A percentile compares a stretch with the other conserved stretches of the same genome.
Conservation (phyloP, 2,888 invertebrate species). For the Helobdella robusta region DNA sequence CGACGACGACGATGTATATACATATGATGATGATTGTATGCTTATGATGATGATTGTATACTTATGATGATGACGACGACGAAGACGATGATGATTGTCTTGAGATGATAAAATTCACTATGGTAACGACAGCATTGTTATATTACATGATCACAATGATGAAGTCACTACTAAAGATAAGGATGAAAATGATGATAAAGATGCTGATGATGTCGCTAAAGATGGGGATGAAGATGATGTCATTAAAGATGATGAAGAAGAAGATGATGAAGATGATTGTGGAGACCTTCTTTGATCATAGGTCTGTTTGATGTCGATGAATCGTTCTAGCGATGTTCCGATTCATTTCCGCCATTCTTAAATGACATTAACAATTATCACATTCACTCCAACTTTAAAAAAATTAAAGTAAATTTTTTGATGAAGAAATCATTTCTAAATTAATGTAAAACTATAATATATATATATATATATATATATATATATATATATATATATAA, state of each 20-base stretch:
- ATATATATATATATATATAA: too few relatives aligned
- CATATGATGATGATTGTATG: constrained; percentile 1
- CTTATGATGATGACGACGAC: background rate
- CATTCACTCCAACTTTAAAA: too few relatives aligned
- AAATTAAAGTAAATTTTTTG: too few relatives aligned
- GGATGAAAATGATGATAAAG: constrained; percentile 12
- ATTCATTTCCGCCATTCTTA: too few relatives aligned
- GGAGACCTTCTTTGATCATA: constrained; percentile 1
- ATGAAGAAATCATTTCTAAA: too few relatives aligned
- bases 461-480: too few relatives aligned
- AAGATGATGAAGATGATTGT: constrained; percentile 23
- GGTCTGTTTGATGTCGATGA: background rate
- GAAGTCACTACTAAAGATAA: background rate
- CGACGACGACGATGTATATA: background rate
- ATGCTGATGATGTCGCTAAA: constrained; percentile 15
- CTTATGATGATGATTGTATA: background rate
- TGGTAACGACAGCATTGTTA: background rate
- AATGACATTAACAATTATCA: too few relatives aligned
- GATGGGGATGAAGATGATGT: constrained; percentile 10
- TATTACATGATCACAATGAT: constrained; percentile 15
- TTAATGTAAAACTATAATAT: too few relatives aligned
- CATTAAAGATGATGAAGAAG: constrained; percentile 3
- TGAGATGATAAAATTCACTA: background rate
- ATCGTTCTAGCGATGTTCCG: too few relatives aligned
- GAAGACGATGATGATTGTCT: background rate